These are phyloP conservation scores for Bettongia penicillata DNA, from an alignment of 2,113 vertebrate genomes.

Conservation along the genomic window DNA sequence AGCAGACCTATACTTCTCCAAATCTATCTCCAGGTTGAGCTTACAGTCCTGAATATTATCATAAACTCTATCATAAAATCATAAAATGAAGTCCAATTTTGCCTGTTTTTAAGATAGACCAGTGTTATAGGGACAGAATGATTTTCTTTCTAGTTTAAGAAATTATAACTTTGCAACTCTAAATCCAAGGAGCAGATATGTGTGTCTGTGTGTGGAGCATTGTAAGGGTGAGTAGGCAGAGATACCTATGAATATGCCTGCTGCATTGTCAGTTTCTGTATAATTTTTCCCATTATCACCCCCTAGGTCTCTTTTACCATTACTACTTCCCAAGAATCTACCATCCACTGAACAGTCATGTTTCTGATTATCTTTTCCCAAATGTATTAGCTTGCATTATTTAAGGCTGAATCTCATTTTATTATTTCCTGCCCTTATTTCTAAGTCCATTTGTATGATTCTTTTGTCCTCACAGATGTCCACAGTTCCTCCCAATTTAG, in stretches of 20 bases:
- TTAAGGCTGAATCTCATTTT: conserved; percentile 76
- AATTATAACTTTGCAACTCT: conserved; percentile 13
- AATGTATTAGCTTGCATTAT: conserved; percentile 76
- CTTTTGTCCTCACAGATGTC: conserved; percentile 77
- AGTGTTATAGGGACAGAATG: conserved; percentile 31
- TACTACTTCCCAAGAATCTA: conserved; percentile 60
- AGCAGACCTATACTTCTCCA: background rate
- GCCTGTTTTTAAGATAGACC: conserved; percentile 37
- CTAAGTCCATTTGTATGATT: conserved; percentile 73
- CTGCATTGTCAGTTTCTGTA: conserved; percentile 44
- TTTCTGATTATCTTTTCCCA: conserved; percentile 74
- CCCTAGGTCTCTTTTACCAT: conserved; percentile 62
- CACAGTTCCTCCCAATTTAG: conserved; percentile 76
- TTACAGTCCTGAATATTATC: conserved; percentile 32
- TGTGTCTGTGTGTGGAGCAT: background rate
- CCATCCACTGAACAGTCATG: conserved; percentile 50
- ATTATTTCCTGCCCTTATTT: conserved; percentile 79
- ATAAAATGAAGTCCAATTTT: conserved; percentile 38
- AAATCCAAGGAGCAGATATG: background rate
- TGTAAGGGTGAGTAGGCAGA: background rate
- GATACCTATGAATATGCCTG: conserved; percentile 13
- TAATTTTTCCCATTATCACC: conserved; percentile 64
- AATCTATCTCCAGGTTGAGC: background rate
- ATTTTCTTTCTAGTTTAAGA: conserved; percentile 47
- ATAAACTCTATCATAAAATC: conserved; percentile 15